These are phyloP conservation scores for Drosophila crucigera DNA, from an alignment of 2,888 invertebrate genomes.

Conservation along the genomic window DNA sequence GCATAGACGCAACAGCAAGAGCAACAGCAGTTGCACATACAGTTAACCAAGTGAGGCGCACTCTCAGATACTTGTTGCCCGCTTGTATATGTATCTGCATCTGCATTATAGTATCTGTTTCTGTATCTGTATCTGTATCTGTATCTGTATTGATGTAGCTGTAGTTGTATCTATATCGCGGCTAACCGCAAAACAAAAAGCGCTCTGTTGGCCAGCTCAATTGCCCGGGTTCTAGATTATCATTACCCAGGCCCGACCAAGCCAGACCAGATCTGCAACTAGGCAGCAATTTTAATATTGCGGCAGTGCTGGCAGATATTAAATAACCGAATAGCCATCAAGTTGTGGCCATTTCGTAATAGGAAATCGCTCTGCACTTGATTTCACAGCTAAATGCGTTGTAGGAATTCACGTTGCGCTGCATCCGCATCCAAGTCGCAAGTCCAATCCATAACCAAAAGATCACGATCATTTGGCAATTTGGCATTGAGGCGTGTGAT, in stretches of 20 bases:
- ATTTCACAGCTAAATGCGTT: constrained; percentile 75
- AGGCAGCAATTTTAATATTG: constrained; percentile 66
- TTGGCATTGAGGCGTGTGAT: constrained; percentile 78
- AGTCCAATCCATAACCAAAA: constrained; percentile 22
- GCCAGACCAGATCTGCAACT: constrained; percentile 21
- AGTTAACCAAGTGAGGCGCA: constrained; percentile 55
- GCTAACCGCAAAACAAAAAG: constrained; percentile 72
- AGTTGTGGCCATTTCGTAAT: constrained; percentile 78
- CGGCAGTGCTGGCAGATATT: constrained; percentile 62
- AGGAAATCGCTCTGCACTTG: constrained; percentile 72
- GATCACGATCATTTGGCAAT: constrained; percentile 65
- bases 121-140: constrained; percentile 18
- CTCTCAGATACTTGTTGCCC: constrained; percentile 60
- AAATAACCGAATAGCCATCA: constrained; percentile 80
- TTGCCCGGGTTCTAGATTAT: constrained; percentile 74
- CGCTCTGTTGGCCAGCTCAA: constrained; percentile 58
- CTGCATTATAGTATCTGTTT: constrained; percentile 5
- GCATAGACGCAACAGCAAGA: constrained; percentile 32
- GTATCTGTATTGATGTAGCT: constrained; percentile 8
- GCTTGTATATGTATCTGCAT: constrained; percentile 1
- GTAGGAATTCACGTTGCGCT: constrained; percentile 57
- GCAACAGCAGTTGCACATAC: constrained; percentile 54
- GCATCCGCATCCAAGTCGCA: constrained; percentile 22
- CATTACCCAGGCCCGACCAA: constrained; percentile 43
- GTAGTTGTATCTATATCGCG: constrained; percentile 58